Evolutionary conservation across 2,888 invertebrate species (phyloP).

Genomic region (Spilarctia lutea): DNA sequence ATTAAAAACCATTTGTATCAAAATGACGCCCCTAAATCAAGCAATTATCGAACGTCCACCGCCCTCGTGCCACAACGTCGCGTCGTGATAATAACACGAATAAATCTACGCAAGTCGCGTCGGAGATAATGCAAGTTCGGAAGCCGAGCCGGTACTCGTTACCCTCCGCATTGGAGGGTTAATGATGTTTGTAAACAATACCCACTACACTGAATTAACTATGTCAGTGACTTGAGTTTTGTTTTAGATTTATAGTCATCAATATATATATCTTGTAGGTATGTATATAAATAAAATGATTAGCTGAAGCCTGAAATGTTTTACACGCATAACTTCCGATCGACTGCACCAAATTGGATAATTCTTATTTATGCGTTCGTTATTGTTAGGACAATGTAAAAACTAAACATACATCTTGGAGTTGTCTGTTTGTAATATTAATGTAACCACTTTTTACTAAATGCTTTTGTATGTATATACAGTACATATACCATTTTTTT

Average conservation of each 20-base stretch:
- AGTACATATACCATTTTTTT: no score
- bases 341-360: no score
- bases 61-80: constrained; percentile 32
- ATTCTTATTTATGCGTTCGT: no score
- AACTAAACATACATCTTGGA: no score
- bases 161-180: constrained; percentile 44
- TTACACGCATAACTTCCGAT: no score
- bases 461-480: no score
- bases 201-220: constrained; percentile 16
- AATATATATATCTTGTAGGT: not conserved
- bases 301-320: no score
- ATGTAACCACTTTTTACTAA: no score
- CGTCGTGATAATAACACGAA: constrained; percentile 50
- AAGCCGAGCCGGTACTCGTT: constrained; percentile 10
- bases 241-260: not conserved
- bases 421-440: no score
- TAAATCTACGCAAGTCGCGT: constrained; percentile 48
- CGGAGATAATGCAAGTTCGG: constrained; percentile 52
- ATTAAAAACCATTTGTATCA: constrained; percentile 10
- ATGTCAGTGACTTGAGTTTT: constrained; percentile 7
- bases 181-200: constrained; percentile 43
- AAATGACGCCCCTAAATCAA: constrained; percentile 35
- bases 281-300: not conserved
- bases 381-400: no score
- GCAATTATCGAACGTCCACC: constrained; percentile 40